A percentile compares a stretch with the other conserved stretches of the same genome.
Conservation (phyloP, 1,140 invertebrate genomes). For the Coptotermes formosanus region DNA sequence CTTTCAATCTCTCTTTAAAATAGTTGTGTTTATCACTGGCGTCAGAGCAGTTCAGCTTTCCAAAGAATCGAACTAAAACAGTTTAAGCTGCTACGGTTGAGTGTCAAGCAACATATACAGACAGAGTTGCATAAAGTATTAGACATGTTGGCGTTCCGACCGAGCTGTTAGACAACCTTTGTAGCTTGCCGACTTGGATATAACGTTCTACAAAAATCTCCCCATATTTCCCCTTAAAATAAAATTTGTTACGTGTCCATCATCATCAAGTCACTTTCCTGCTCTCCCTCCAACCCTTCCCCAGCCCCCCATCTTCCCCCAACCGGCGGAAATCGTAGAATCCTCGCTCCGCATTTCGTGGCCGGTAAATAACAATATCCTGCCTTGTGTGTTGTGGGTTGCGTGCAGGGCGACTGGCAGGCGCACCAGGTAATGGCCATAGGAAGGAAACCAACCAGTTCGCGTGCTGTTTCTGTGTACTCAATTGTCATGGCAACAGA, state of each 20-base stretch:
- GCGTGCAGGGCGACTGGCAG: background rate
- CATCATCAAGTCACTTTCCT: background rate
- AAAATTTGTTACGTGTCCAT: background rate
- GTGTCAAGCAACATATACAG: background rate
- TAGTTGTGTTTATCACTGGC: background rate
- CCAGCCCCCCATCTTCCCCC: too few species aligned
- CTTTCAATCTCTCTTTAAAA: background rate
- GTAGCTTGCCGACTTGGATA: too few species aligned
- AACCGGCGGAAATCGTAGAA: background rate
- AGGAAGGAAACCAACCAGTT: background rate
- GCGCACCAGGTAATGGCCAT: background rate
- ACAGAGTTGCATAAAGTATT: too few species aligned
- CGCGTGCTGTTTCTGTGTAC: constrained; percentile 6
- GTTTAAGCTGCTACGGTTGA: background rate
- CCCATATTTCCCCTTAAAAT: background rate
- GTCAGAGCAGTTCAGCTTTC: background rate
- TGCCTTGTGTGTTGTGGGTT: constrained; percentile 1
- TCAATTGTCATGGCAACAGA: constrained; percentile 12
- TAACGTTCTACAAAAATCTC: too few species aligned
- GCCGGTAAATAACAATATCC: constrained; percentile 12
- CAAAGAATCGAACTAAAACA: background rate
- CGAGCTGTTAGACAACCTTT: too few species aligned
- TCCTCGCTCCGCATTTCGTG: background rate
- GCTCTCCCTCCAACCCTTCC: background rate
- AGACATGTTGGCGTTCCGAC: too few species aligned